Evolutionary conservation across 1,140 invertebrate genomes (phyloP), one percentile per base, ranked within the genome.

Genomic region (Batillaria attramentaria): DNA sequence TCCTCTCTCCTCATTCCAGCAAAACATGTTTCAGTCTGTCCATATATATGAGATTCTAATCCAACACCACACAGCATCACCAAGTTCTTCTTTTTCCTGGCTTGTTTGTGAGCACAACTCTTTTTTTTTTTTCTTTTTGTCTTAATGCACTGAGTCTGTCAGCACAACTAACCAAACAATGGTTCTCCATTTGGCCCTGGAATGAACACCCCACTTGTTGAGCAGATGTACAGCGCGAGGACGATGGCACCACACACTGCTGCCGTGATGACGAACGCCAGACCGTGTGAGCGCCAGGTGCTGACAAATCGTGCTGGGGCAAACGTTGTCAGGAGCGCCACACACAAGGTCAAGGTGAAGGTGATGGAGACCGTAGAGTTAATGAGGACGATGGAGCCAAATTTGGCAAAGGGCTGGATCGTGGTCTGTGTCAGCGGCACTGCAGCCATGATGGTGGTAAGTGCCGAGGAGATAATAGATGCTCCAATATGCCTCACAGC

Each of bases 391-490:
- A 89, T 89, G 62, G 85, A 62, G 42, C 88, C 88, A 83, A 89
- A 89, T 60, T 88, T 87, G 54, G 86, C 72, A 77, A 89, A 89
- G 16, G 88, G 88, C 72, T 84, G 84, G 66, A 89, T 88, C 24
- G 77, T 85, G 16, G 88, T 88, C 78, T 86, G 86, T 0, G 88
- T 89, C 2, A 89, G 80, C 2, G 88, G 88, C 4, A 89, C 78
- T 6, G 88, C 86, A 62, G 88, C 88, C 20, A 88, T 80, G n/a
- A 89, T 85, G 10, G 88, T 89, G 31, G 88, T 89, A n/a, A 89
- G 66, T 33, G 88, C 86, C 79, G 84, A 86, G 81, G 87, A 88
- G 50, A 89, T 72, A 16, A 89, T 85, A 33, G 88, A 87, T 24
- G 85, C 84, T 0, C 88, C 88, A 68, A 89, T 89, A 79, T 88